Conservation (phyloP, 2,888 invertebrate genomes). For the Ctena decussata region DNA sequence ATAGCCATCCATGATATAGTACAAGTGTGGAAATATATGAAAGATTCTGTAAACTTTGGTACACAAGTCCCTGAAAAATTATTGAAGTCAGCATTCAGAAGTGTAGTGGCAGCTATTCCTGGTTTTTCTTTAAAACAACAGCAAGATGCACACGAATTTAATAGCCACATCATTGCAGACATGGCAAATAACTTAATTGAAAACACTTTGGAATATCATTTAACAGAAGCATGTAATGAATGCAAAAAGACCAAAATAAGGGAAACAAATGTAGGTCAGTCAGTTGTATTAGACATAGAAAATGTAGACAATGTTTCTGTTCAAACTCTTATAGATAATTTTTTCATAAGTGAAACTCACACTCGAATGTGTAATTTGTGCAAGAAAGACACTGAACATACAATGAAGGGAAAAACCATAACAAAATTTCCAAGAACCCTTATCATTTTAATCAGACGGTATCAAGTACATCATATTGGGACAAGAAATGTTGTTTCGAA, state of each 20-base stretch:
- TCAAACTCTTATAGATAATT: not conserved
- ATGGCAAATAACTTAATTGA: not conserved
- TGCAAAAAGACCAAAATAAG: not conserved
- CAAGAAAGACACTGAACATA: not conserved
- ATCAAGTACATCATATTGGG: not conserved
- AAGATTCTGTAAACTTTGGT: not conserved
- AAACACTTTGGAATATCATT: not conserved
- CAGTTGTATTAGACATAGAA: not conserved
- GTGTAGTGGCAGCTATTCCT: slow-evolving; percentile 8
- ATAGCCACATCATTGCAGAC: not conserved
- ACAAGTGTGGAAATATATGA: not conserved
- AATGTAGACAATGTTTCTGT: not conserved
- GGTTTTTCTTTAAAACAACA: not conserved
- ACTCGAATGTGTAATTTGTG: not conserved
- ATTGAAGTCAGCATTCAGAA: not conserved
- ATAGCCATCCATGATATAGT: not conserved
- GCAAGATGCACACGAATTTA: slow-evolving; percentile 7
- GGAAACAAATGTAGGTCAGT: not conserved
- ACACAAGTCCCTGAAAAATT: not conserved
- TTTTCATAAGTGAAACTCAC: not conserved
- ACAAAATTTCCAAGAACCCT: not conserved
- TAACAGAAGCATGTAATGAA: not conserved
- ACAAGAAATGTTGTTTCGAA: not conserved
- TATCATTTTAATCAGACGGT: not conserved
- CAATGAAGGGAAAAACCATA: not conserved